Conservation (phyloP, 1,140 invertebrate genomes). For the Drosophila auraria region DNA sequence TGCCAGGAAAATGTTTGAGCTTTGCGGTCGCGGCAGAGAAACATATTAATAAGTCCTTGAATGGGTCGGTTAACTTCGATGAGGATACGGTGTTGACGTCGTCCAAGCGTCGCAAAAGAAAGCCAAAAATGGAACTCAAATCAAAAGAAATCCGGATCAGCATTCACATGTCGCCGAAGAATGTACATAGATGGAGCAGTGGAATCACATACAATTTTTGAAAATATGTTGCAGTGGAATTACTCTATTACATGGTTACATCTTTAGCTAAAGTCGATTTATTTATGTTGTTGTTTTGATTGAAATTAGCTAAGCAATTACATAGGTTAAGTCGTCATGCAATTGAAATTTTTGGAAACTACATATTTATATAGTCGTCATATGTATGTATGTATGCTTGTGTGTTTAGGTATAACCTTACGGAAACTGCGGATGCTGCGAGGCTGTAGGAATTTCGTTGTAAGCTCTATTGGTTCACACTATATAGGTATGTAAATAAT, state of each 20-base stretch:
- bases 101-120: too few relatives aligned
- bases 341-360: slow-evolving; percentile 38
- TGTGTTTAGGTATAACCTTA: slow-evolving; percentile 9
- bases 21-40: too few relatives aligned
- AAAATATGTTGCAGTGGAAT: too few relatives aligned
- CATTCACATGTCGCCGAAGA: too few relatives aligned
- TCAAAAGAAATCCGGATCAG: too few relatives aligned
- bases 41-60: too few relatives aligned
- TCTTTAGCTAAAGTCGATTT: slow-evolving; percentile 32
- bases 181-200: too few relatives aligned
- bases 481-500: slow-evolving; percentile 35
- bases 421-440: slow-evolving; percentile 28
- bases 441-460: slow-evolving; percentile 69
- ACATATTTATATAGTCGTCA: slow-evolving; percentile 25
- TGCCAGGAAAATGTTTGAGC: too few relatives aligned
- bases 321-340: slow-evolving; percentile 40
- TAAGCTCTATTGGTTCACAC: slow-evolving; percentile 73
- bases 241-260: neutral
- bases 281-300: slow-evolving; percentile 42
- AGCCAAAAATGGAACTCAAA: too few relatives aligned
- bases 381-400: slow-evolving; percentile 17
- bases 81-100: too few relatives aligned
- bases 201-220: too few relatives aligned
- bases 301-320: slow-evolving; percentile 51
- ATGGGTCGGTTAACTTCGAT: too few relatives aligned